Percentiles rank a stretch among this genome's conserved stretches.
These are phyloP conservation scores for Sinodicranocentrus sp. DNA, from an alignment of 2,888 invertebrate species.

Conservation along the genomic window DNA sequence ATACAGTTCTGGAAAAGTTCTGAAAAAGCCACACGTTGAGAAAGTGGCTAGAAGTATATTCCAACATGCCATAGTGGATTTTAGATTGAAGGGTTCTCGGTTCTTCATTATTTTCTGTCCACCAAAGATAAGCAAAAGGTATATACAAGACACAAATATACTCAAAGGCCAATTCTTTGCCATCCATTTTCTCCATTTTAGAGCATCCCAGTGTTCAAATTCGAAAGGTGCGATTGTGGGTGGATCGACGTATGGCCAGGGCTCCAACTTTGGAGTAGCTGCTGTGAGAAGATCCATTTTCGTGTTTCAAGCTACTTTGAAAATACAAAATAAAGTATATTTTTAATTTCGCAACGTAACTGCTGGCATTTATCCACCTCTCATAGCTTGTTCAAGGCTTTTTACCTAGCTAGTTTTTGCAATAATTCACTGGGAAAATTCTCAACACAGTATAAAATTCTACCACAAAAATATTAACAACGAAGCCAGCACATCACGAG, in stretches of 20 bases:
- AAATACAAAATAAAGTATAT: too few relatives aligned
- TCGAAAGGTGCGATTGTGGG: conserved; percentile 54
- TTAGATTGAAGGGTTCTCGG: conserved; percentile 59
- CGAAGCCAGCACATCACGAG: too few relatives aligned
- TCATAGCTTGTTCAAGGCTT: too few relatives aligned
- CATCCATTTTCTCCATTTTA: conserved; percentile 64
- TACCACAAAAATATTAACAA: too few relatives aligned
- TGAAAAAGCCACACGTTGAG: conserved; percentile 60
- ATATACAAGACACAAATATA: conserved; percentile 33
- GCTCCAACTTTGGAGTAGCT: conserved; percentile 33
- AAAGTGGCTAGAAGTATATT: conserved; percentile 55
- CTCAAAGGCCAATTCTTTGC: conserved; percentile 49
- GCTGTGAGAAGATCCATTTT: conserved; percentile 28
- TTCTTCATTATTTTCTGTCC: conserved; percentile 60
- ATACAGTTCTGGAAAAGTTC: conserved; percentile 56
- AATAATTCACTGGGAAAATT: too few relatives aligned
- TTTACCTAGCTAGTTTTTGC: too few relatives aligned
- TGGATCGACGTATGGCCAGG: conserved; percentile 60
- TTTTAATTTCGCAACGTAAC: too few relatives aligned
- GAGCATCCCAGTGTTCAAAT: conserved; percentile 59
- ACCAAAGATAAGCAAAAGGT: conserved; percentile 51
- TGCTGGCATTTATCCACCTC: too few relatives aligned
- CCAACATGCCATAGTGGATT: conserved; percentile 40
- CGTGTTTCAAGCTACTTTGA: too few relatives aligned
- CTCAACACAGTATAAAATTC: too few relatives aligned